These are phyloP conservation scores for Leucopternis melanops DNA, from an alignment of 2,113 vertebrate genomes.

Conservation along the genomic window DNA sequence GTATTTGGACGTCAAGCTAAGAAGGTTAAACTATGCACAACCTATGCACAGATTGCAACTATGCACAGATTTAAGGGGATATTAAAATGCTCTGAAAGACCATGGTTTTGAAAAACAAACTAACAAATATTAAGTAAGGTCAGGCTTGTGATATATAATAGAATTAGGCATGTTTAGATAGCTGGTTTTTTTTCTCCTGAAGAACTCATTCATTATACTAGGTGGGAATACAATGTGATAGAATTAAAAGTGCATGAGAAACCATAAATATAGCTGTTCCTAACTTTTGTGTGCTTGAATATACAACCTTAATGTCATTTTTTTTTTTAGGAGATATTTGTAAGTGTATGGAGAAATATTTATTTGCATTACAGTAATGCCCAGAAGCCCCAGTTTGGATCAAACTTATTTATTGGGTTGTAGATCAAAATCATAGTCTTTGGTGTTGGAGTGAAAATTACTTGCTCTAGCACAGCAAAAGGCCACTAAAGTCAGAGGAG, in stretches of 20 bases:
- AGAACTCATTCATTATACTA: neutral
- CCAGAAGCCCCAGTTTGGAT: neutral
- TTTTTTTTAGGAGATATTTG: neutral
- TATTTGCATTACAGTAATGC: neutral
- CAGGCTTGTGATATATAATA: neutral
- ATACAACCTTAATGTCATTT: neutral
- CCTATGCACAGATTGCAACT: neutral
- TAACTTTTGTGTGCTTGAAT: neutral
- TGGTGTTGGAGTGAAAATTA: neutral
- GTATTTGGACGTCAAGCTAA: neutral
- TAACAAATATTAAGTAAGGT: neutral
- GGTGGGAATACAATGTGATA: neutral
- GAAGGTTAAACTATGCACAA: neutral
- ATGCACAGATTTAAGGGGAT: neutral
- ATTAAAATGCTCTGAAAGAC: neutral
- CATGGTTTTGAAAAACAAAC: neutral
- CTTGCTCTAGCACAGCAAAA: neutral
- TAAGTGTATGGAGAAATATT: neutral
- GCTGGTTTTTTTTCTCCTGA: neutral
- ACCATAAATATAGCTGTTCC: neutral
- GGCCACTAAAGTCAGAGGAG: neutral
- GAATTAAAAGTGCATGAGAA: neutral
- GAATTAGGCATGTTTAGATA: neutral
- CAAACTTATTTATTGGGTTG: neutral
- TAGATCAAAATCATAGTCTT: neutral